Base-by-base conservation (phyloP, 1,140 invertebrate genomes). In the Andricus grossulariae region DNA sequence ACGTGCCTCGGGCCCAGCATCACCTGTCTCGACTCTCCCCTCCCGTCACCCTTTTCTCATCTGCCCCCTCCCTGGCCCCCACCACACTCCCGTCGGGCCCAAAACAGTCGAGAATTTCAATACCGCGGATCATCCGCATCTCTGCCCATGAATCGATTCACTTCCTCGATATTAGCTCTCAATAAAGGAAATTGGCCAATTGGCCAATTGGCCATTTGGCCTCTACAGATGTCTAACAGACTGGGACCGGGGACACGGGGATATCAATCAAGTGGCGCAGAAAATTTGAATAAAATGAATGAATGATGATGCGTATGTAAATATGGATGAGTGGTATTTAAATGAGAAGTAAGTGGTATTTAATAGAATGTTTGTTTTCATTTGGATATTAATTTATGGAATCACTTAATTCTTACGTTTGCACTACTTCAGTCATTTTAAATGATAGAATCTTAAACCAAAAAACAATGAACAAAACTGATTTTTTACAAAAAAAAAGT, bases 1-100 rank as follows among this genome's bases (percentile, higher is more conserved):
- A 45, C 39, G 79, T 82, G 86, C 85, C 86, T 88, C 83, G 75
- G 86, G 87, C 87, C 84, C 87, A 85, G 84, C 90, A 90, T 91
- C 90, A 91, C 89, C 90, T 91, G 90, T 90, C 90, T 88, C 86
- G 81, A 83, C 85, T 83, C 82, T 74, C 72, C 79, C 73, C 71
- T 80, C 82, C 74, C 76, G 71, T 79, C 66, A 51, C 70, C 19
- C 73, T 60, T 72, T 71, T 85, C 82, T 78, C 79, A 32, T 32
- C 79, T 80, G 76, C 13, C 73, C 54, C 32, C 73, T 21, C 39
- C 76, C 66, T 13, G 50, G 50, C 72, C 50, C 54, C 71, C 54
- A 50, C 70, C 16, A n/a, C 71, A 15, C 21, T 76, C 72, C 13
- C 70, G 60, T 80, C 78, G 73, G 78, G 78, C 78, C 82, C 74